Evolutionary conservation across 2,888 invertebrate species (phyloP).

Genomic region (Oconnorella tubifera): DNA sequence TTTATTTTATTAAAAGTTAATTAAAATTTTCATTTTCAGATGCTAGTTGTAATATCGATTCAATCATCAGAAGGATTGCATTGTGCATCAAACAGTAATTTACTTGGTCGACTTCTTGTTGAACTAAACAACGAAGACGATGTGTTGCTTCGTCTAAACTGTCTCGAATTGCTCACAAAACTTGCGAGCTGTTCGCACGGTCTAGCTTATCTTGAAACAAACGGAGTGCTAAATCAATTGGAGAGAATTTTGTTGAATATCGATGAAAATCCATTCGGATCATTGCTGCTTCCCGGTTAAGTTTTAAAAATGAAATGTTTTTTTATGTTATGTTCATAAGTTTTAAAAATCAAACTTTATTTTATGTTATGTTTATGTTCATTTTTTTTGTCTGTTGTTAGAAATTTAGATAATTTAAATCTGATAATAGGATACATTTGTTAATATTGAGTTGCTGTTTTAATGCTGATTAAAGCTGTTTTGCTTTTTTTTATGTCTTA

Average conservation of each 20-base stretch:
- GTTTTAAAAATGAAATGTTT: no score
- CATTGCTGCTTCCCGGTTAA: constrained; percentile 65
- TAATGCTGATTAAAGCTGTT: no score
- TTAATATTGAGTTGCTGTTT: no score
- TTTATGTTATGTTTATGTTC: no score
- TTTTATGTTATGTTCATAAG: no score
- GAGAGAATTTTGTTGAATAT: constrained; percentile 64
- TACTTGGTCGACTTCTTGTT: constrained; percentile 66
- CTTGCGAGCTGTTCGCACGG: constrained; percentile 72
- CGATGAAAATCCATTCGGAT: constrained; percentile 63
- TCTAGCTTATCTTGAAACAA: constrained; percentile 68
- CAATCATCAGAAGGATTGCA: constrained; percentile 63
- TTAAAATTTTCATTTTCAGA: no score
- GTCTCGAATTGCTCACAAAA: constrained; percentile 69
- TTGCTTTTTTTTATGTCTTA: no score
- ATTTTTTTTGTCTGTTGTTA: no score
- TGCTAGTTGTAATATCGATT: constrained; percentile 62
- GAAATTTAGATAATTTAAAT: no score
- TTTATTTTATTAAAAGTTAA: no score
- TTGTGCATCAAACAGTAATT: constrained; percentile 63
- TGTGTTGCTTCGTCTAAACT: constrained; percentile 73
- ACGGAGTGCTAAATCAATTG: constrained; percentile 66
- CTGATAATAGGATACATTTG: no score
- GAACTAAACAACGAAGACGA: constrained; percentile 66
- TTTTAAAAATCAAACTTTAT: no score